Conservation (phyloP, 2,888 invertebrate species). For the Cyclophora albipunctata region DNA sequence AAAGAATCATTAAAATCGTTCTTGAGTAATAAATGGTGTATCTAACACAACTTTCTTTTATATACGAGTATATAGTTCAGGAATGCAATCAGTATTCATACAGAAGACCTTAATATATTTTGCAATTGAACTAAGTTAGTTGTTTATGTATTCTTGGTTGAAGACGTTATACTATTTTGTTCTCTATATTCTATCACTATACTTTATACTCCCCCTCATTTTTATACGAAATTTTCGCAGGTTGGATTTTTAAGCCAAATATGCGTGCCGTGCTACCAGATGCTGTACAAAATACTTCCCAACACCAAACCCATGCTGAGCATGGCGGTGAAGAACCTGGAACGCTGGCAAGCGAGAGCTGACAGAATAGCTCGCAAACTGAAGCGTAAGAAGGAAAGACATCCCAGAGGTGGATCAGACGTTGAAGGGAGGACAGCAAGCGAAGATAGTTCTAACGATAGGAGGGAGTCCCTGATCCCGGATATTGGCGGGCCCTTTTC, state of each 20-base stretch:
- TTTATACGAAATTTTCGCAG: constrained; percentile 40
- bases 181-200: no score
- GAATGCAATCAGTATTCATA: no score
- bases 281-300: constrained; percentile 81
- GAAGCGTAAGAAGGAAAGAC: neutral
- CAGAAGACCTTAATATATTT: no score
- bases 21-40: no score
- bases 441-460: neutral
- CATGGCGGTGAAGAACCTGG: constrained; percentile 77
- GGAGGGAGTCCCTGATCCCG: neutral
- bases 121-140: no score
- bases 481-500: constrained; percentile 18
- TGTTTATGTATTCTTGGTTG: no score
- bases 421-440: neutral
- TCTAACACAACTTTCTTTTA: no score
- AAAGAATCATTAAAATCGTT: no score
- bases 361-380: constrained; percentile 13
- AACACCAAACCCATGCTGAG: constrained; percentile 80
- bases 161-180: no score
- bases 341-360: constrained; percentile 37
- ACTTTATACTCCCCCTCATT: no score
- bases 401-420: neutral
- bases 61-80: no score
- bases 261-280: constrained; percentile 86
- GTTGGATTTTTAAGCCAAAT: constrained; percentile 88